Base-by-base conservation (phyloP, 2,113 vertebrate species). In the Coptodon bakossiorum region DNA sequence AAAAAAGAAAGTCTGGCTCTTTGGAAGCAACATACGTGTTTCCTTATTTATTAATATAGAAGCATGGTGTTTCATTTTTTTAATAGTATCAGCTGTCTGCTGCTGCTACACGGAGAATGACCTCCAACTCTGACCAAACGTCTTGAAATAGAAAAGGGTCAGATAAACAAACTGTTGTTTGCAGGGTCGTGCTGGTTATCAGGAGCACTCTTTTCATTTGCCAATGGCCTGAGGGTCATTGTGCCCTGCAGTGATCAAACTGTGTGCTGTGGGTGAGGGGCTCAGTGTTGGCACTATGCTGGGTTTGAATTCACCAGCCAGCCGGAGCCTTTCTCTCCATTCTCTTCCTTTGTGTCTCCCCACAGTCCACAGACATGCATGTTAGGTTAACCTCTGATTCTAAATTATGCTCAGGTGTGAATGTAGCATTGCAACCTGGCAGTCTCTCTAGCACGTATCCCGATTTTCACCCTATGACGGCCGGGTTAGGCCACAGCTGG, bases 371-470 rank as follows among this genome's bases (percentile, higher is more conserved):
- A 68, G 63, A 68, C 63, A 68, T 22, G 34, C 11, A 22, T 68
- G 34, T 68, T 40, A 40, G 34, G 4, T 40, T 68, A 68, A 68
- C 19, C 34, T 38, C 34, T 68, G 63, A 22, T 38, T 68, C 34
- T 68, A 22, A 38, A 13, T 40, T 68, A 68, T 38, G 34, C 34
- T 8, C 19, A 38, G 34, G 61, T 66, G 61, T 66, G 61, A 61
- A 66, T 34, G 59, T 63, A 36, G 59, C 29, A 9, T 2, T 36
- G 59, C 6, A 63, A 63, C 61, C 31, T n/a, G 61, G 31, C 61
- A 13, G 34, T n/a, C 61, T 66, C 10, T 66, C 17, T 38, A 66
- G 31, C 10, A n/a, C 0, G 4, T 66, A 1, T n/a, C 61, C 19
- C 6, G 6, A 38, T 22, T 66, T 66, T 38, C 19, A 13, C 19